Conservation (phyloP, 1,140 invertebrate species). For the Oryzaephilus surinamensis region DNA sequence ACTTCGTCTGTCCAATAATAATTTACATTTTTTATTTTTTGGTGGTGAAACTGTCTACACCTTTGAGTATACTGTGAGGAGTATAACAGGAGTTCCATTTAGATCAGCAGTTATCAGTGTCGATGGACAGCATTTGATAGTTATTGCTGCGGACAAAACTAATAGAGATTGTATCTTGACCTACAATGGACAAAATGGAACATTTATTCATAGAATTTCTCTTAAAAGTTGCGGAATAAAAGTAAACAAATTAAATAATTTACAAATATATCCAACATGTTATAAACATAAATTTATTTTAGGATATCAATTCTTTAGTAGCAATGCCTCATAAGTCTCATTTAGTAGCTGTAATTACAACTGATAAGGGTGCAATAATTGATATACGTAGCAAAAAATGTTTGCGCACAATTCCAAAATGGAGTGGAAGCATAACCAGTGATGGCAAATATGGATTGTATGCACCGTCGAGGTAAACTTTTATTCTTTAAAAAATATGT, state of each 20-base stretch:
- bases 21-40: too few species aligned
- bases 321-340: slow-evolving; percentile 72
- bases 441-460: slow-evolving; percentile 89
- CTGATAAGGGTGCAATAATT: slow-evolving; percentile 79
- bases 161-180: slow-evolving; percentile 74
- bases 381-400: slow-evolving; percentile 74
- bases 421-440: slow-evolving; percentile 71
- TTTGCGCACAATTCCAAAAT: slow-evolving; percentile 64
- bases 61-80: slow-evolving; percentile 66
- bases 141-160: slow-evolving; percentile 70
- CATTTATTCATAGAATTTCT: slow-evolving; percentile 64
- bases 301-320: slow-evolving; percentile 57
- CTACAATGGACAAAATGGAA: slow-evolving; percentile 74
- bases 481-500: not conserved
- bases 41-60: slow-evolving; percentile 66
- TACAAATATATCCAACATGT: too few species aligned
- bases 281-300: slow-evolving; percentile 12
- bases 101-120: slow-evolving; percentile 66
- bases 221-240: slow-evolving; percentile 53
- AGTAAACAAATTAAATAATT: slow-evolving; percentile 32
- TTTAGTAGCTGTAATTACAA: slow-evolving; percentile 77
- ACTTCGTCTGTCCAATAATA: too few species aligned
- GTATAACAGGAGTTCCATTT: slow-evolving; percentile 53
- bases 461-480: slow-evolving; percentile 63
- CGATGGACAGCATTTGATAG: slow-evolving; percentile 67